phyloP scores from a whole-genome alignment of 2,888 invertebrate species.

The Sarcophaga rosellei region DNA sequence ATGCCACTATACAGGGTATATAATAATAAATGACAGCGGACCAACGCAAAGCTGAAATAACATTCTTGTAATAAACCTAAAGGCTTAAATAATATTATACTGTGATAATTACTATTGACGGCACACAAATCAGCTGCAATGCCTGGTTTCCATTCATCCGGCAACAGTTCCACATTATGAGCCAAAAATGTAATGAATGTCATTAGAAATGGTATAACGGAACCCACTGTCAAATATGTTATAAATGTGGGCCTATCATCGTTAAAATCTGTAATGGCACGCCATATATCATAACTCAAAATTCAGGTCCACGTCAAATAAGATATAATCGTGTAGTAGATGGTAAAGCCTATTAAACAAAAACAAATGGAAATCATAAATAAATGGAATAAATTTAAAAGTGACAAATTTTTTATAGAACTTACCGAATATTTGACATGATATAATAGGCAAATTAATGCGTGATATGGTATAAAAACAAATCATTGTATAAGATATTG shows the following conservation, averaged over 20 bases:
- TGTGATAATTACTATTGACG: conserved; percentile 33
- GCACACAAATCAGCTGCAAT: conserved; percentile 38
- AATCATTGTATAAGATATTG: conserved; percentile 42
- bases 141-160: conserved; percentile 42
- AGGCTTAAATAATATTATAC: neutral
- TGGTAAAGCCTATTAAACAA: conserved; percentile 31
- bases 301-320: conserved; percentile 57
- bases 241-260: conserved; percentile 12
- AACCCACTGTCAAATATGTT: conserved; percentile 33
- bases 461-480: conserved; percentile 34
- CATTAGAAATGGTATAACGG: conserved; percentile 28
- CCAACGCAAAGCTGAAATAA: conserved; percentile 49
- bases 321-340: conserved; percentile 35
- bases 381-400: neutral
- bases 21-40: conserved; percentile 51
- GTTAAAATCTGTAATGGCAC: conserved; percentile 12
- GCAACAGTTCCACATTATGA: neutral
- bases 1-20: conserved; percentile 40
- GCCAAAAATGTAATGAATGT: conserved; percentile 40
- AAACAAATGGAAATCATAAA: neutral
- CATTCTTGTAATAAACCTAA: no score
- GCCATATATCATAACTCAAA: conserved; percentile 54
- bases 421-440: conserved; percentile 39
- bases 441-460: neutral
- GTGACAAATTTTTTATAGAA: neutral